Percentiles rank a stretch among this genome's conserved stretches.
Conservation (phyloP, 2,797 vertebrate genomes). For the Argya squamiceps region DNA sequence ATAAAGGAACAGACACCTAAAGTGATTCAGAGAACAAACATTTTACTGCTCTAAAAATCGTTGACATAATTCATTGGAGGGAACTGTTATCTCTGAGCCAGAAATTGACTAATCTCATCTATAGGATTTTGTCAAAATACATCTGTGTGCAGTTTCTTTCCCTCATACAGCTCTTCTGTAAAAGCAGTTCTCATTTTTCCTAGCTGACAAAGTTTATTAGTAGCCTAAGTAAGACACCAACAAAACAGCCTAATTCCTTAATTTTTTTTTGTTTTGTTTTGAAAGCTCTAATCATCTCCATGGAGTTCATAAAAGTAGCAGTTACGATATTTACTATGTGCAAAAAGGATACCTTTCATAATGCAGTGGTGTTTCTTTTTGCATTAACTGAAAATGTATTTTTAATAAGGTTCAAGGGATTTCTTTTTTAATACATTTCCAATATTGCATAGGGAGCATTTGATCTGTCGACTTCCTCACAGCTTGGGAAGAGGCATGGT, state of each 20-base stretch:
- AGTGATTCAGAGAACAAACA: constrained; percentile 49
- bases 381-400: constrained; percentile 32
- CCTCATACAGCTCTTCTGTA: constrained; percentile 28
- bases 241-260: constrained; percentile 36
- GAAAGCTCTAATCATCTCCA: constrained; percentile 1
- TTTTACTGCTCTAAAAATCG: constrained; percentile 39
- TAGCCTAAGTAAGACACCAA: constrained; percentile 40
- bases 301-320: constrained; percentile 7
- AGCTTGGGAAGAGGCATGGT: background rate
- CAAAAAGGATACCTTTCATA: constrained; percentile 8
- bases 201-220: constrained; percentile 49
- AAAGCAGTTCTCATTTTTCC: constrained; percentile 55
- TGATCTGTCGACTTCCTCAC: background rate
- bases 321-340: background rate
- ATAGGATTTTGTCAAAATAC: constrained; percentile 53
- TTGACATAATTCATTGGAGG: constrained; percentile 40
- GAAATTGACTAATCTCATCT: constrained; percentile 45
- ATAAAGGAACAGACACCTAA: constrained; percentile 40
- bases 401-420: background rate
- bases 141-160: background rate
- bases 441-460: background rate
- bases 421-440: background rate
- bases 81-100: constrained; percentile 32
- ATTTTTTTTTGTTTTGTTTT: background rate
- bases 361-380: constrained; percentile 1